Base-by-base conservation (phyloP, 2,113 vertebrate species). In the Lophochroa leadbeateri region DNA sequence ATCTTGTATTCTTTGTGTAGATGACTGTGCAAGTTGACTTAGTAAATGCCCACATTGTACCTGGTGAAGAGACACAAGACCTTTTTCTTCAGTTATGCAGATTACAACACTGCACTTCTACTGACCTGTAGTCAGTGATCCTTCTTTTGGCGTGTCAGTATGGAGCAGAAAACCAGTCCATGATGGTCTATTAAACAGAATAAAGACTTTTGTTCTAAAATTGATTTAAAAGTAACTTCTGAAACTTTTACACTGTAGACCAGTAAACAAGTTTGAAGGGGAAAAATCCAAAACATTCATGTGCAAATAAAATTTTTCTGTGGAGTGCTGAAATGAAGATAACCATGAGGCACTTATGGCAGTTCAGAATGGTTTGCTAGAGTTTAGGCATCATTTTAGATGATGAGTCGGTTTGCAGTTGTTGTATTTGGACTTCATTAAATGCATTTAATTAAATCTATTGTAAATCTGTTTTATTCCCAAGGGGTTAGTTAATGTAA, bases 371-470 rank as follows among this genome's bases (percentile, higher is more conserved):
- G 17, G 25, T 71, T 96, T 92, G 71, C 31, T 80, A 50, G 79
- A 80, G 39, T 90, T 94, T 81, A 92, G 72, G 37, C 44, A 67
- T n/a, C 13, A 31, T 70, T 94, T 85, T 72, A 90, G 71, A 94
- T 69, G 69, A 35, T 43, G 11, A 68, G 57, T 33, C 35, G 58
- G 46, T 93, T 91, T 90, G 64, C 76, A 83, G 49, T 92, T 94
- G 33, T 95, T 92, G 21, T 82, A 74, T 86, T 95, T 97, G 81
- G 82, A 80, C 95, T 97, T 95, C 63, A 94, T 96, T 97, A 95
- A 90, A 94, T 86, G 18, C 49, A 88, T 96, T 97, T 96, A 96
- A 95, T 97, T 96, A 96, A 92, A 94, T 94, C 70, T 94, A 23
- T 89, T 96, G 70, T 94, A 97, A 97, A 96, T 94, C 88, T 96